These are phyloP conservation scores for Lasioglossum malachurum DNA, from an alignment of 2,888 invertebrate genomes.

Conservation along the genomic window DNA sequence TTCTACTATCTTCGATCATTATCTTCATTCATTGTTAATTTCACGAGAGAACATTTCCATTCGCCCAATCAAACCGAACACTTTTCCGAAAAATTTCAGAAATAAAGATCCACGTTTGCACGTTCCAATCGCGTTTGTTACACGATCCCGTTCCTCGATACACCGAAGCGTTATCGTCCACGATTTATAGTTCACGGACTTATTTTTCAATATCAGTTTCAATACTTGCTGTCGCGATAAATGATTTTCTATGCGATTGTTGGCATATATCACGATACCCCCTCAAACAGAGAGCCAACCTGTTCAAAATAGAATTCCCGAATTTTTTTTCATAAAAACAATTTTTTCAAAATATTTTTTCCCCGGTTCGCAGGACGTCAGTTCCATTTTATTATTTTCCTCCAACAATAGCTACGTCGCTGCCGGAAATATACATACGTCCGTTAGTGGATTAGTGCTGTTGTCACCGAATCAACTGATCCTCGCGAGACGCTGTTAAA, in stretches of 20 bases:
- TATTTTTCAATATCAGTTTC: neutral
- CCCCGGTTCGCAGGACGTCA: neutral
- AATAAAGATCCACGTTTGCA: neutral
- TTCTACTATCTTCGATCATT: neutral
- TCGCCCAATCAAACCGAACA: neutral
- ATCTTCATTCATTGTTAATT: neutral
- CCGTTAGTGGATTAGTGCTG: neutral
- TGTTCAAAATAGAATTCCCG: neutral
- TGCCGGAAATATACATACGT: neutral
- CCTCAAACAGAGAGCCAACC: neutral
- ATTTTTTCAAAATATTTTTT: constrained; percentile 1
- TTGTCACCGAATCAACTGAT: neutral
- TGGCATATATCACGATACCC: neutral
- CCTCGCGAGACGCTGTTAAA: neutral
- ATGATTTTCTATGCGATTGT: neutral
- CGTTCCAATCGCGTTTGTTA: neutral
- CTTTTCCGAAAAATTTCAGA: neutral
- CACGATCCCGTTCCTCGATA: neutral
- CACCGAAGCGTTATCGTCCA: neutral
- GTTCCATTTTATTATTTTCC: constrained; percentile 3
- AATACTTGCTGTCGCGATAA: neutral
- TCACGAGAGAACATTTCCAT: neutral
- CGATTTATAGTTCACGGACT: constrained; percentile 6
- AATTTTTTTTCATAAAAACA: neutral
- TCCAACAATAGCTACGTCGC: neutral